phyloP scores from a whole-genome alignment of 2,113 vertebrate genomes.

The Prolemur simus region DNA sequence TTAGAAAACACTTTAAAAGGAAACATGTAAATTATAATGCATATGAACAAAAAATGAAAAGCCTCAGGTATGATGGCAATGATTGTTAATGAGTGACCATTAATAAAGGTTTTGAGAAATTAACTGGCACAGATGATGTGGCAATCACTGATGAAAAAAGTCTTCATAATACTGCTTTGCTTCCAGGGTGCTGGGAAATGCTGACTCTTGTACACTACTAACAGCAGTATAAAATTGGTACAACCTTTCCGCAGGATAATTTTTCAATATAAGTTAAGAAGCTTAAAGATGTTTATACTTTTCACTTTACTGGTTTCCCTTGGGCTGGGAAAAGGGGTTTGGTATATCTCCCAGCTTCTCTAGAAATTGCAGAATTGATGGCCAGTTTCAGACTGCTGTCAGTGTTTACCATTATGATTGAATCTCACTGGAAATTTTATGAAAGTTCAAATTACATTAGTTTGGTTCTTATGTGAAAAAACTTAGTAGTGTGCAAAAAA shows the following conservation, averaged over 20 bases:
- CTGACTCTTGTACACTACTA: neutral
- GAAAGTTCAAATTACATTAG: neutral
- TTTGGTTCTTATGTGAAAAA: neutral
- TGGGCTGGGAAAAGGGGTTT: neutral
- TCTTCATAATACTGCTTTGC: neutral
- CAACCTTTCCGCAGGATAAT: neutral
- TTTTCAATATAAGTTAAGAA: neutral
- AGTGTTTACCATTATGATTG: neutral
- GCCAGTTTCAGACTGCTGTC: neutral
- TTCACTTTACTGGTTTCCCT: neutral
- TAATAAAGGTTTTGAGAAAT: neutral
- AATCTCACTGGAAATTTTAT: constrained; percentile 4
- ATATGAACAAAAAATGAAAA: constrained; percentile 35
- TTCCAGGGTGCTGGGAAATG: neutral
- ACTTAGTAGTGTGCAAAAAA: neutral
- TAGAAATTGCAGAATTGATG: neutral
- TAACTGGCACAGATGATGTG: neutral
- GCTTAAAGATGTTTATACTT: neutral
- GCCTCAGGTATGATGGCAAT: neutral
- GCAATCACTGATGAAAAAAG: neutral
- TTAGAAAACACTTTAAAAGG: constrained; percentile 45
- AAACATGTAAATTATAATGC: neutral
- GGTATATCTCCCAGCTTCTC: neutral
- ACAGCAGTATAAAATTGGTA: neutral
- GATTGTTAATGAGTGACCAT: neutral